A percentile compares a stretch with the other conserved stretches of the same genome.
phyloP scores from a whole-genome alignment of 2,113 vertebrate genomes.

The Semnornis frantzii region DNA sequence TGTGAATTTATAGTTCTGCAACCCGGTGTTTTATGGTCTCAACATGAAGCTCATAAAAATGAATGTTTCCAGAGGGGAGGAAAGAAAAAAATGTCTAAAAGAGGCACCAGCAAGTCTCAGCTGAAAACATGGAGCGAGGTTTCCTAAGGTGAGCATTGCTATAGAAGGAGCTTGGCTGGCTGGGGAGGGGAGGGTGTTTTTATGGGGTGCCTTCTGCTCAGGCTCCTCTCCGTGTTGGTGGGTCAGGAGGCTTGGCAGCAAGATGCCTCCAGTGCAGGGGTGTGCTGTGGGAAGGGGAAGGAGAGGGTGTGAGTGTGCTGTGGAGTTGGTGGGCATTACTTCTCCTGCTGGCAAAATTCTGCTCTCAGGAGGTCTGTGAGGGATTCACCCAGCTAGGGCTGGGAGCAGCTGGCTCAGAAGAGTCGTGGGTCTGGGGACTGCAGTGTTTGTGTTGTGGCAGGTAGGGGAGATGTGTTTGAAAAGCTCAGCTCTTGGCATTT shows the following conservation, averaged over 20 bases:
- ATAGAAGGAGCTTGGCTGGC: neutral
- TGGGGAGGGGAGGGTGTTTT: neutral
- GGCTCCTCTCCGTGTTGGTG: neutral
- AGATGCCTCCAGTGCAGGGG: neutral
- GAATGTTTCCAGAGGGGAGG: neutral
- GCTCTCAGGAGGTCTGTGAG: neutral
- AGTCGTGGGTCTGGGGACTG: rapidly evolving
- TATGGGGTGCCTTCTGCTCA: rapidly evolving
- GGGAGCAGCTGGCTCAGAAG: rapidly evolving
- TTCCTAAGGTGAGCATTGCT: slow-evolving; percentile 1
- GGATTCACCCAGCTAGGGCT: neutral
- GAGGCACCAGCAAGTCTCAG: slow-evolving; percentile 44
- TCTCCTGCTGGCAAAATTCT: neutral
- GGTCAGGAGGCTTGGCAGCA: neutral
- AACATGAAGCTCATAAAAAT: slow-evolving; percentile 69
- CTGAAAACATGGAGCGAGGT: slow-evolving; percentile 10
- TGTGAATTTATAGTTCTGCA: slow-evolving; percentile 33
- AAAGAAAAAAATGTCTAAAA: slow-evolving; percentile 29
- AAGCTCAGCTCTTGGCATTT: neutral
- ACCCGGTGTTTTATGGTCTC: slow-evolving; percentile 63
- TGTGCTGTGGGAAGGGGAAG: too few species aligned
- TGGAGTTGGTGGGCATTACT: neutral
- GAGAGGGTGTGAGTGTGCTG: too few species aligned
- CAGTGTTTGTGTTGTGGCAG: rapidly evolving
- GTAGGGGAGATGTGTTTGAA: rapidly evolving